Conservation (phyloP, 1,140 invertebrate genomes). For the Penaeus chinensis region DNA sequence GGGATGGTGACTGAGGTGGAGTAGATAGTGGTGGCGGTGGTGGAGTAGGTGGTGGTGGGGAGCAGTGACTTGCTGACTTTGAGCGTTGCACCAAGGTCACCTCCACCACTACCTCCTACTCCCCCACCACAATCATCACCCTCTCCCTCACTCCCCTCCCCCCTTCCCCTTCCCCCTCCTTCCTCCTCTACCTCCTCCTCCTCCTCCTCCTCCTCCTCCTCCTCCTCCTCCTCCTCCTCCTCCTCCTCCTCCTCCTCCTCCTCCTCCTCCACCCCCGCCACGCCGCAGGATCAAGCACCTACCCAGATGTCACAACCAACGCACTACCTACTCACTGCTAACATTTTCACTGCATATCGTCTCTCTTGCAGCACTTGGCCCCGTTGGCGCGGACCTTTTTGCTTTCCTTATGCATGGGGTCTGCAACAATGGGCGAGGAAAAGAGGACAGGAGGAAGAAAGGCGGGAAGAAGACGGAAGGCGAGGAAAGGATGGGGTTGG, state of each 20-base stretch:
- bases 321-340: too few species aligned
- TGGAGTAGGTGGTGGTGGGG: slow-evolving; percentile 25
- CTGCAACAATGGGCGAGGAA: not conserved
- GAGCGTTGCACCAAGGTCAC: slow-evolving; percentile 55
- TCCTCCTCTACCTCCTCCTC: slow-evolving; percentile 29
- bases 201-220: not conserved
- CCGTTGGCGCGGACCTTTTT: not conserved
- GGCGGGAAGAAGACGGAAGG: not conserved
- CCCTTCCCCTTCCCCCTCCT: not conserved
- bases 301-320: too few species aligned
- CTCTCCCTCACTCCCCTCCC: slow-evolving; percentile 15
- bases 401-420: too few species aligned
- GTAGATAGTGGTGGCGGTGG: slow-evolving; percentile 28
- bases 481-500: not conserved
- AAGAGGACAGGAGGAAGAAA: not conserved
- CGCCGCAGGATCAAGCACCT: too few species aligned
- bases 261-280: too few species aligned
- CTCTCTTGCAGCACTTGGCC: slow-evolving; percentile 46
- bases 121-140: slow-evolving; percentile 31
- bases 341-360: too few species aligned
- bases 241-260: too few species aligned
- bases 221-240: too few species aligned
- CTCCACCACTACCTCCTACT: slow-evolving; percentile 35
- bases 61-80: slow-evolving; percentile 62
- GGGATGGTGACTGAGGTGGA: slow-evolving; percentile 7